Evolutionary conservation across 2,888 invertebrate genomes (phyloP), one percentile per base, ranked within the genome.

Genomic region (Globia sparganii): DNA sequence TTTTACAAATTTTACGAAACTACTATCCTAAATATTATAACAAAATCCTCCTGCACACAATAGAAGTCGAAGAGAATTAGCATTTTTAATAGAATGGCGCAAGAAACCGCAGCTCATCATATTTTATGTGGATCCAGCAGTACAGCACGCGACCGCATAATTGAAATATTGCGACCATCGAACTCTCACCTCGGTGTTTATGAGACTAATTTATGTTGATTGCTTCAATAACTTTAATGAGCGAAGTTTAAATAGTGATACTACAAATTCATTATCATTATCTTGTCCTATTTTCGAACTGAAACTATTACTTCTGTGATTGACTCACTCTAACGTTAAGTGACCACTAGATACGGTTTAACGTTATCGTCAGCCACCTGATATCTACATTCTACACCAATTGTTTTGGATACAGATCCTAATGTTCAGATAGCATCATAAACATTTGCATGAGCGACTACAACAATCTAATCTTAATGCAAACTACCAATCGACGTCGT

Each of bases 41-140:
- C 8, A 62, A 71, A 82, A 69, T 69, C 37, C 21, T 77, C 40
- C 74, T 59, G 46, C 70, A 61, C 21, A 77, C 69, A 85, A 75
- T 64, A 81, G 70, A 70, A 28, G 31, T 53, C 59, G 56, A 43
- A 75, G 61, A 75, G 37, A 78, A 83, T 83, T 85, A 66, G 65
- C 61, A 84, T 85, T 86, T 88, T 84, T 86, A 87, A 82, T 78
- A 80, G 72, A 80, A 82, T 78, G 86, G 28, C 65, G 70, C 75
- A 80, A 75, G 75, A 80, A 87, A 92, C 91, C 91, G 85, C 92
- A 92, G 85, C 86, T 90, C 92, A 92, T 93, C 92, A 88, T 82
- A 83, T 77, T 77, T 78, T 73, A 88, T 90, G 83, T 37, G 25
- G 86, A 88, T 89, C 90, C 87, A 88, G 86, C 87, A 88, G 86